Conservation (phyloP, 2,113 vertebrate species). For the Etheostoma spectabile region DNA sequence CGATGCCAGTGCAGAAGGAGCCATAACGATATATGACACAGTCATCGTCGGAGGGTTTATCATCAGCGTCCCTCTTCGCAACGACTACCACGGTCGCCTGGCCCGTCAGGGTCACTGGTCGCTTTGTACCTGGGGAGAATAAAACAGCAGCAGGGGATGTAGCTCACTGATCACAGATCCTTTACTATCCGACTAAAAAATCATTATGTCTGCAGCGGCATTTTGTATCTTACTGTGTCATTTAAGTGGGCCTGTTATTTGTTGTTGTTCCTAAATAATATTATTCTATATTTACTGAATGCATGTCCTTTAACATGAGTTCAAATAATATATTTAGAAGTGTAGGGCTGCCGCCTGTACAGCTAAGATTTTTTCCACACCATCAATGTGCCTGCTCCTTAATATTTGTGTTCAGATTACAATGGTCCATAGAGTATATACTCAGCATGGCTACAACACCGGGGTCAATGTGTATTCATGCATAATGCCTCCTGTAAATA, state of each 20-base stretch:
- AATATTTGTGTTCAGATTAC: not conserved
- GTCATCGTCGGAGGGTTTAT: slow-evolving; percentile 69
- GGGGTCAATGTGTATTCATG: not conserved
- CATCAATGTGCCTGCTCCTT: not conserved
- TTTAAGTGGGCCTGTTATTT: too few relatives aligned
- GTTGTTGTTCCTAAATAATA: too few relatives aligned
- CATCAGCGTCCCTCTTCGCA: slow-evolving; percentile 81
- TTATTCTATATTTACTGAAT: not conserved
- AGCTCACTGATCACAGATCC: not conserved
- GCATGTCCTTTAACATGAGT: not conserved
- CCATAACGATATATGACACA: slow-evolving; percentile 94
- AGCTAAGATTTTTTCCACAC: too few relatives aligned
- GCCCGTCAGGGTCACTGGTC: slow-evolving; percentile 36
- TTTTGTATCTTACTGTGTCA: not conserved
- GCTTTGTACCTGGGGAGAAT: slow-evolving; percentile 35
- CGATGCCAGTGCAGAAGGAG: slow-evolving; percentile 88
- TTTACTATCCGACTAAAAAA: not conserved
- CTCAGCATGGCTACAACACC: not conserved
- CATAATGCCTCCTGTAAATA: not conserved
- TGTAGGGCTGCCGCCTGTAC: not conserved
- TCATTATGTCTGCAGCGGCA: not conserved
- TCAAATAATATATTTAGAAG: not conserved
- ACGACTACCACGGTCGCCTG: slow-evolving; percentile 66
- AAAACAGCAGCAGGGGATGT: not conserved
- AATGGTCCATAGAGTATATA: too few relatives aligned